A percentile compares a stretch with the other conserved stretches of the same genome.
Evolutionary conservation across 2,113 vertebrate species (phyloP).

Genomic region (Megalops atlanticus): DNA sequence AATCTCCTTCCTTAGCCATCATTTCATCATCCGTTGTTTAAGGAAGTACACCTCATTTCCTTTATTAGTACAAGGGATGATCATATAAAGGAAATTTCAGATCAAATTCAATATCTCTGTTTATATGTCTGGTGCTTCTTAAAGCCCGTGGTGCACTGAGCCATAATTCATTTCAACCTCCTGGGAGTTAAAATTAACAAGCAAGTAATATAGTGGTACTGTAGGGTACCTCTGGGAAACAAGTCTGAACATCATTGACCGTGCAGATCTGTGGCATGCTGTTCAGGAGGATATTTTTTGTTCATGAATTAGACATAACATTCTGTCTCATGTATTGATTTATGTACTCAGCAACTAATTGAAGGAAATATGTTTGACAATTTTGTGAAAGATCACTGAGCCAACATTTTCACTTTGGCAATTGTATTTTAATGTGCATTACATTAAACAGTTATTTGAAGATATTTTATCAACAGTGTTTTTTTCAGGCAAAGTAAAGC

Average conservation of each 20-base stretch:
- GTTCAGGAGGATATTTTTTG: background rate
- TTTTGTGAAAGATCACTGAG: background rate
- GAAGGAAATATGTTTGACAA: background rate
- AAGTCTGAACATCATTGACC: background rate
- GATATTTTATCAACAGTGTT: background rate
- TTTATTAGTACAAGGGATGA: background rate
- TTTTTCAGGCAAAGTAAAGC: background rate
- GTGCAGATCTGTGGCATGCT: background rate
- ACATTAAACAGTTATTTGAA: background rate
- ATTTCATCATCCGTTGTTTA: background rate
- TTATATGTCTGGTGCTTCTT: background rate
- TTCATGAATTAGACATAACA: background rate
- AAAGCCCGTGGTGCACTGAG: background rate
- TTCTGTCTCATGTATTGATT: background rate
- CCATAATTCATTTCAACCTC: background rate
- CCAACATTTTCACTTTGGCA: background rate
- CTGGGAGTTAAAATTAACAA: background rate
- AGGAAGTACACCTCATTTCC: background rate
- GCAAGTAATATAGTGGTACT: background rate
- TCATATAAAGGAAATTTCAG: background rate
- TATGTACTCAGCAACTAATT: background rate
- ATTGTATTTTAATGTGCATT: no score
- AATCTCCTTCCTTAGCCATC: background rate
- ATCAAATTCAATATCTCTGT: background rate
- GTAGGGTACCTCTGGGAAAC: no score